Percentiles rank a stretch among this genome's conserved stretches.
phyloP scores from a whole-genome alignment of 2,888 invertebrate genomes.

The Xylota segnis region DNA sequence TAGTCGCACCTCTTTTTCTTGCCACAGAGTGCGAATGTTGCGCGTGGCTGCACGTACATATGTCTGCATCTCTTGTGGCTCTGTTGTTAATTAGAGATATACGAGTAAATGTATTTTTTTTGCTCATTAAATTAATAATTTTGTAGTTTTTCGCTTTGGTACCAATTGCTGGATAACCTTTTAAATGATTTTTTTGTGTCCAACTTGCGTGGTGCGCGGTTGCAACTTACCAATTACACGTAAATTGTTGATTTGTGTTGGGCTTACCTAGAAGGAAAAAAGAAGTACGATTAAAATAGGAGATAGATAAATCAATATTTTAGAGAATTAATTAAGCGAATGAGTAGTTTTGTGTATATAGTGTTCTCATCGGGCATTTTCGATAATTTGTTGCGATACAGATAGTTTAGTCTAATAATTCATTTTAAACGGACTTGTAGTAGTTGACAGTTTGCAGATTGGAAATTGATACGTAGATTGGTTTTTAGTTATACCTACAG shows the following conservation, averaged over 20 bases:
- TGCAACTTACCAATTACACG: conserved; percentile 73
- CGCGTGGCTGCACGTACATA: conserved; percentile 72
- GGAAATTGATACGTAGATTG: conserved; percentile 18
- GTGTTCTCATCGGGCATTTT: conserved; percentile 26
- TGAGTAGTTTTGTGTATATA: conserved; percentile 6
- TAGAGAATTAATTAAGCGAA: conserved; percentile 51
- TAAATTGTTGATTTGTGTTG: conserved; percentile 46
- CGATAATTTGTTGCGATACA: conserved; percentile 62
- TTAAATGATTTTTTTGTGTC: conserved; percentile 12
- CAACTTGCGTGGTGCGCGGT: conserved; percentile 14
- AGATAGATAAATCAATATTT: conserved; percentile 59
- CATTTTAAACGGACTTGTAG: conserved; percentile 55
- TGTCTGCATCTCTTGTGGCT: conserved; percentile 3
- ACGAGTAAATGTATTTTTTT: no score
- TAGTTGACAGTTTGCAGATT: conserved; percentile 49
- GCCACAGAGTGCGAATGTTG: conserved; percentile 63
- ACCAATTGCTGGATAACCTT: conserved; percentile 52
- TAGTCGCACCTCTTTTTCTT: conserved; percentile 58
- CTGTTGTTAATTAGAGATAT: conserved; percentile 65
- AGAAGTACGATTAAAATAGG: conserved; percentile 32
- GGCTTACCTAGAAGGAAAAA: conserved; percentile 66
- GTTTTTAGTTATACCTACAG: neutral
- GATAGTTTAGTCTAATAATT: conserved; percentile 55
- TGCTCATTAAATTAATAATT: conserved; percentile 70
- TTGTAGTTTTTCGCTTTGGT: conserved; percentile 46